phyloP scores from a whole-genome alignment of 2,888 invertebrate genomes.

The Cremastinae sp. region DNA sequence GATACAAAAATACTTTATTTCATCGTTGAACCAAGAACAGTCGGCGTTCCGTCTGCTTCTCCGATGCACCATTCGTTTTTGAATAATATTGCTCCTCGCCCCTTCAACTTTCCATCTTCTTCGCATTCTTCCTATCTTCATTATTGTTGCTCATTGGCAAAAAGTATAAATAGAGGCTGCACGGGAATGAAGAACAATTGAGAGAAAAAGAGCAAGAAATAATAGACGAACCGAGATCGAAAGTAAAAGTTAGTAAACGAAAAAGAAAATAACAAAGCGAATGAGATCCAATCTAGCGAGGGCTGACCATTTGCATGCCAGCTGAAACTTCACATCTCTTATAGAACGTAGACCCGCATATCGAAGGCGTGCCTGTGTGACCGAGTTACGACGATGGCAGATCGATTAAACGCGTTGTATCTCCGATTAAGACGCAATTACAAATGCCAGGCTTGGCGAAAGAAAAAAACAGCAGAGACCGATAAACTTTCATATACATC shows the following conservation, averaged over 20 bases:
- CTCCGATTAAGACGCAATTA: slow-evolving; percentile 57
- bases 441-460: slow-evolving; percentile 13
- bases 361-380: slow-evolving; percentile 26
- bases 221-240: slow-evolving; percentile 9
- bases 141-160: slow-evolving; percentile 28
- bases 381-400: slow-evolving; percentile 47
- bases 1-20: slow-evolving; percentile 77
- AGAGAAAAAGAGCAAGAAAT: slow-evolving; percentile 32
- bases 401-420: slow-evolving; percentile 52
- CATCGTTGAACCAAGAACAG: slow-evolving; percentile 67
- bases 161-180: slow-evolving; percentile 19
- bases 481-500: slow-evolving; percentile 36
- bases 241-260: slow-evolving; percentile 5
- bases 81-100: slow-evolving; percentile 66
- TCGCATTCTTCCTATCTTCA: slow-evolving; percentile 1
- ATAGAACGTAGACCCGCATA: neutral
- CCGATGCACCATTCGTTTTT: slow-evolving; percentile 66
- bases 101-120: slow-evolving; percentile 35
- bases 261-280: neutral
- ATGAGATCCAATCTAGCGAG: neutral
- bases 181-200: slow-evolving; percentile 50
- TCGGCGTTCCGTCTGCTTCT: slow-evolving; percentile 67
- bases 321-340: slow-evolving; percentile 33
- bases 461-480: slow-evolving; percentile 8
- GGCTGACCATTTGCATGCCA: slow-evolving; percentile 38